These are phyloP conservation scores for Drosophila pegasa DNA, from an alignment of 2,888 invertebrate species.

Conservation along the genomic window DNA sequence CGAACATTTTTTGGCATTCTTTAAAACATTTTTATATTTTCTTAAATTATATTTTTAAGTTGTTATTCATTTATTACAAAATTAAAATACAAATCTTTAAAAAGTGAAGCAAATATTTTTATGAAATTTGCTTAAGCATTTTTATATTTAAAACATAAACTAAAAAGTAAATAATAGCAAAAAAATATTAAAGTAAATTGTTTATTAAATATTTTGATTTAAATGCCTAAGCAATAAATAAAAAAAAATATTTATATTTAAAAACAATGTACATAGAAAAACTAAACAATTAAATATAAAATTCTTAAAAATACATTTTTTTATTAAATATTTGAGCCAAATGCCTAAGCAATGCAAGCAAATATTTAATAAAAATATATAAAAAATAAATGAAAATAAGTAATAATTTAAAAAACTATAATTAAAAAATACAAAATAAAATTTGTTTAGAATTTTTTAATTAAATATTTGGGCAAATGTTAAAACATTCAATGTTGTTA, in stretches of 20 bases:
- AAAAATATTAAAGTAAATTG: background rate
- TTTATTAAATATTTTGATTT: background rate
- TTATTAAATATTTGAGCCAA: slow-evolving; percentile 4
- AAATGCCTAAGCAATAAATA: slow-evolving; percentile 4
- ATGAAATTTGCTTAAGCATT: background rate
- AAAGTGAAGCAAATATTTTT: background rate
- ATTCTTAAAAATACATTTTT: background rate
- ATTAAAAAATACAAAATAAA: slow-evolving; percentile 8
- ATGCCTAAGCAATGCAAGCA: background rate
- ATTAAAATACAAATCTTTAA: background rate
- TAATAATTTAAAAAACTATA: background rate
- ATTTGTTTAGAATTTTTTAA: slow-evolving; percentile 32
- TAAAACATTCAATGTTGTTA: slow-evolving; percentile 85
- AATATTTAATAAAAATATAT: slow-evolving; percentile 3
- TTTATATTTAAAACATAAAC: background rate
- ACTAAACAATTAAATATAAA: background rate
- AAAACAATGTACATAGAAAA: background rate
- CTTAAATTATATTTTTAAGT: background rate
- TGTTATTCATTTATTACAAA: background rate
- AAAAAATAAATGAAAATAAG: background rate
- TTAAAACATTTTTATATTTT: background rate
- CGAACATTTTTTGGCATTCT: too few species aligned
- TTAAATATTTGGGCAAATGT: slow-evolving; percentile 58
- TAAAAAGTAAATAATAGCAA: background rate
- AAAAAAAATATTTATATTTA: background rate